Evolutionary conservation across 2,797 vertebrate species (phyloP), one percentile per base, ranked within the genome.

Genomic region (Neosilurus mollespiculum): DNA sequence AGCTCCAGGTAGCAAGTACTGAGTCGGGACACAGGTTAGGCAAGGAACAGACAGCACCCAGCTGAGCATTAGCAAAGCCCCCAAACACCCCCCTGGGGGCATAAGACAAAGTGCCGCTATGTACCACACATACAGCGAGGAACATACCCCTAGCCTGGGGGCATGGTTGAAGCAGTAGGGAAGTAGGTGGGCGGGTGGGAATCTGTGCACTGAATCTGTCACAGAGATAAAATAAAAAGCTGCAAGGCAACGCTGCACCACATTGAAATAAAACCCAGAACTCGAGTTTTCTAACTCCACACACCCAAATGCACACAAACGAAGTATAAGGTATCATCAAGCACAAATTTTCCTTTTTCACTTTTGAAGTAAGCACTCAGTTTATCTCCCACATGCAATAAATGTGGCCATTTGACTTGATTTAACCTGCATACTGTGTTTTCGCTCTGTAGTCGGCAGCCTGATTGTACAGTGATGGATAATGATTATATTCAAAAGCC

Each of bases 381-480:
- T 72, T 78, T 58, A 78, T 81, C 80, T 77, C 22, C 65, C 54
- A n/a, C 64, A 15, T 30, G 18, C 58, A 72, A 72, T 78, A 82
- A 71, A 72, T 9, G 64, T 11, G 34, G 16, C 67, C 65, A 70
- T 82, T 82, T 59, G 67, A 79, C 80, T 85, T 78, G 58, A 85
- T 82, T 85, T 85, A 82, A 82, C 80, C 67, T 49, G 34, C 75
- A n/a, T 34, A 58, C 43, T n/a, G 72, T 62, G 43, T 51, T 80
- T 37, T 61, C 51, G 66, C 30, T 54, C 24, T 72, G 61, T 75
- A 67, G 37, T 79, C 37, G 73, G 54, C 69, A 86, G 84, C 62
- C 34, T 30, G 84, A 80, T 82, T 79, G 80, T 72, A 67, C 59
- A 80, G 81, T 64, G 71, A 82, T 87, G 82, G 73, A 84, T 85